Conservation (phyloP, 2,113 vertebrate species). For the cat (Felis catus) region F.catus_Fca126_mat1.0 CM031421.1:28660001-28660500, state of each 20-base stretch:
- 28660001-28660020: not conserved
- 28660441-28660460: not conserved
- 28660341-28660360: not conserved
- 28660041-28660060: not conserved
- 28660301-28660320: not conserved
- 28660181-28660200: too few relatives aligned
- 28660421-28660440: not conserved
- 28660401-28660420: not conserved
- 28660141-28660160: too few relatives aligned
- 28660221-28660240: too few relatives aligned
- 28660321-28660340: not conserved
- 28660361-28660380: not conserved
- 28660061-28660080: too few relatives aligned
- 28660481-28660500: not conserved
- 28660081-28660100: too few relatives aligned
- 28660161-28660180: too few relatives aligned
- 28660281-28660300: not conserved
- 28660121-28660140: too few relatives aligned
- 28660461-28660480: not conserved
- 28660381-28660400: not conserved
- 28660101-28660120: too few relatives aligned
- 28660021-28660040: not conserved
- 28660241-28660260: too few relatives aligned
- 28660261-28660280: too few relatives aligned
- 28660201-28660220: too few relatives aligned